phyloP scores from a whole-genome alignment of 2,888 invertebrate genomes.

The Drosophila demipolita region DNA sequence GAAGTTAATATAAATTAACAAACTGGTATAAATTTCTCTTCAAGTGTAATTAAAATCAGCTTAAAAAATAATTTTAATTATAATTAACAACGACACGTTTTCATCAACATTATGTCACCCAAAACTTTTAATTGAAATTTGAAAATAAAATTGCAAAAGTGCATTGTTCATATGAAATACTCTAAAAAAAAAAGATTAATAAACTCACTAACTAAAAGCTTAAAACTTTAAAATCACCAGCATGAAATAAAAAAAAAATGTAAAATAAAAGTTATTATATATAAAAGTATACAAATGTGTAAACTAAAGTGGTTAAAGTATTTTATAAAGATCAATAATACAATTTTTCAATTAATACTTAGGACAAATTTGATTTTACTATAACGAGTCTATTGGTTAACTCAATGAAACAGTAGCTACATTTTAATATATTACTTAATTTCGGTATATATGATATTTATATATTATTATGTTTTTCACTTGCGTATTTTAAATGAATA shows the following conservation, averaged over 20 bases:
- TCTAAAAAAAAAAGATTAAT: neutral
- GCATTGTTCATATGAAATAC: neutral
- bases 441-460: neutral
- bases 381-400: neutral
- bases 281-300: neutral
- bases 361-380: neutral
- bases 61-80: slow-evolving; percentile 18
- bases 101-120: no score
- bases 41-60: slow-evolving; percentile 50
- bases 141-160: slow-evolving; percentile 23
- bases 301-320: neutral
- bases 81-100: slow-evolving; percentile 28
- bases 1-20: slow-evolving; percentile 59
- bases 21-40: slow-evolving; percentile 25
- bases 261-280: neutral
- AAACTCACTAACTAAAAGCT: neutral
- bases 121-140: slow-evolving; percentile 65
- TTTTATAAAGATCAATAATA: neutral
- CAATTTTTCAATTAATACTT: neutral
- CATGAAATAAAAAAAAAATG: neutral
- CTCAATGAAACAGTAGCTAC: neutral
- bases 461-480: neutral
- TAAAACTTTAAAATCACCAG: neutral
- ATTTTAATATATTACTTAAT: neutral
- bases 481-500: neutral